These are phyloP conservation scores for Chauna torquata DNA, from an alignment of 2,113 vertebrate genomes.

Conservation along the genomic window DNA sequence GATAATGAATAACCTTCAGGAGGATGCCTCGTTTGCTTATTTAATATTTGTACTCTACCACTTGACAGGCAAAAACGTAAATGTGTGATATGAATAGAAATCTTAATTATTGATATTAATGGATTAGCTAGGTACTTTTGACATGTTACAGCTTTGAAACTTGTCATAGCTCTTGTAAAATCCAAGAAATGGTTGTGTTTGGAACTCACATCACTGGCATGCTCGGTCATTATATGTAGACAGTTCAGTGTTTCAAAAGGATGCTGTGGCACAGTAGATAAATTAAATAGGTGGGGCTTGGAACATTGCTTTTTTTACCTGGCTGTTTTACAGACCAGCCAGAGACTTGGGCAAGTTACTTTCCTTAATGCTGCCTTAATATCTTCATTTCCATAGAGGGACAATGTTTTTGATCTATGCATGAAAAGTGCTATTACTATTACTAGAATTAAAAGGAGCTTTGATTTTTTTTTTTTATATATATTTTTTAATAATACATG, in stretches of 20 bases:
- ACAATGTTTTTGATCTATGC: background rate
- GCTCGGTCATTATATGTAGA: accelerated
- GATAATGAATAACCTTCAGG: background rate
- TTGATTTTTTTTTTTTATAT: background rate
- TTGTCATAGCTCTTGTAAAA: background rate
- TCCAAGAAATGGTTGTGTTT: background rate
- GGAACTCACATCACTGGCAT: background rate
- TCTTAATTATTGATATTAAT: background rate
- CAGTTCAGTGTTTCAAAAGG: background rate
- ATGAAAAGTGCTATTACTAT: background rate
- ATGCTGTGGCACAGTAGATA: background rate
- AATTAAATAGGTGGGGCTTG: background rate
- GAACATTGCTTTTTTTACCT: background rate
- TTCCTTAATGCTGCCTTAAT: background rate
- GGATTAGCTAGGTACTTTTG: background rate
- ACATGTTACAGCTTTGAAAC: background rate
- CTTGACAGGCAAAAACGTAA: background rate
- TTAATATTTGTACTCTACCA: background rate
- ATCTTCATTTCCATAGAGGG: background rate
- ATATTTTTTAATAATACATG: background rate
- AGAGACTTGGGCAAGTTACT: background rate
- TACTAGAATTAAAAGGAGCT: background rate
- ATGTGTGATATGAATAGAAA: background rate
- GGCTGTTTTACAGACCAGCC: background rate
- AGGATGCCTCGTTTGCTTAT: background rate